These are phyloP conservation scores for Neelides folsomi DNA, from an alignment of 2,888 invertebrate genomes.

Conservation along the genomic window DNA sequence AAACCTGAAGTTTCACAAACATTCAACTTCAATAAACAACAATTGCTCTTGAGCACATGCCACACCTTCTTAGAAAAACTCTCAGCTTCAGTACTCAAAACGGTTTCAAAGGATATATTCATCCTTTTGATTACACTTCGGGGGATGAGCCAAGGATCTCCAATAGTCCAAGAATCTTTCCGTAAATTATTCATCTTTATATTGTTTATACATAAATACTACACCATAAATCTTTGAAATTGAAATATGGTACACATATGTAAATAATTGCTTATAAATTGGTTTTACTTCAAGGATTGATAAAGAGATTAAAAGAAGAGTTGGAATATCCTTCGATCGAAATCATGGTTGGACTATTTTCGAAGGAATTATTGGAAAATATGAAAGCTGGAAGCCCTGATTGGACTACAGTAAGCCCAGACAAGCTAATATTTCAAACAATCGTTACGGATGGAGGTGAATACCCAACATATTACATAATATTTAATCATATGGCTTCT, in stretches of 20 bases:
- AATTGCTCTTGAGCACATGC: conserved; percentile 45
- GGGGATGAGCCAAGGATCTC: conserved; percentile 35
- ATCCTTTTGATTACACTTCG: conserved; percentile 36
- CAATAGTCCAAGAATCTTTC: conserved; percentile 25
- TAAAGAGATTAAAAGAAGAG: conserved; percentile 41
- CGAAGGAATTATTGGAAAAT: conserved; percentile 42
- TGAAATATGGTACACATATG: too few species aligned
- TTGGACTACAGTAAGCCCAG: conserved; percentile 54
- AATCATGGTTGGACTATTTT: conserved; percentile 44
- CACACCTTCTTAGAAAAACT: conserved; percentile 45
- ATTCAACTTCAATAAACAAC: conserved; percentile 37
- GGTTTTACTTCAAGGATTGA: conserved; percentile 35
- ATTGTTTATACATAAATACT: conserved; percentile 35
- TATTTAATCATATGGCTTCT: too few species aligned
- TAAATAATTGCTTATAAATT: too few species aligned
- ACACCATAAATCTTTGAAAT: too few species aligned
- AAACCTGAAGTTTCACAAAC: conserved; percentile 48
- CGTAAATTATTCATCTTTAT: conserved; percentile 4
- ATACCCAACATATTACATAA: too few species aligned
- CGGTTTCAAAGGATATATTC: conserved; percentile 34
- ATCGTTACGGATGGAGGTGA: conserved; percentile 46
- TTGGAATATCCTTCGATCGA: conserved; percentile 37
- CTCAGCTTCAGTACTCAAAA: conserved; percentile 36
- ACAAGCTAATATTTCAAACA: conserved; percentile 54
- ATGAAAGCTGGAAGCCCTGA: conserved; percentile 45